These are phyloP conservation scores for Leptinotarsa lineolata DNA, from an alignment of 1,140 invertebrate species.

Conservation along the genomic window DNA sequence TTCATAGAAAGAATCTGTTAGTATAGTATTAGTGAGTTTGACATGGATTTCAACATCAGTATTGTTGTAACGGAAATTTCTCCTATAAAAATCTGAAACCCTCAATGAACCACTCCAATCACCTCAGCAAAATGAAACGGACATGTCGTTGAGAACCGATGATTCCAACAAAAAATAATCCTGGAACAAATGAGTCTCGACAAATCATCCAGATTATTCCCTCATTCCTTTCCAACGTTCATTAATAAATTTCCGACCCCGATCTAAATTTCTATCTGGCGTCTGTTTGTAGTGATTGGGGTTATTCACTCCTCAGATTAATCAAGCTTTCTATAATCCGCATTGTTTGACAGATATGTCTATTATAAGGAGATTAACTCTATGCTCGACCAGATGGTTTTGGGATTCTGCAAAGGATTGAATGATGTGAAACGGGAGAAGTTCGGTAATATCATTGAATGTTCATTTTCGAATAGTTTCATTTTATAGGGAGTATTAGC, in stretches of 20 bases:
- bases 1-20: no score
- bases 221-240: not conserved
- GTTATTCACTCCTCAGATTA: conserved; percentile 2
- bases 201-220: conserved; percentile 13
- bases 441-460: no score
- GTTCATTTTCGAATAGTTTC: no score
- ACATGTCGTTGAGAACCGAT: not conserved
- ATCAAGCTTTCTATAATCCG: not conserved
- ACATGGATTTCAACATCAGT: no score
- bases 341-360: conserved; percentile 8
- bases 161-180: not conserved
- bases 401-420: not conserved
- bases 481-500: no score
- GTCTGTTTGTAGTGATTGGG: conserved; percentile 2
- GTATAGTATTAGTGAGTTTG: no score
- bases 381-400: not conserved
- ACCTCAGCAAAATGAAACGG: not conserved
- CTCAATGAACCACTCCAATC: not conserved
- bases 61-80: no score
- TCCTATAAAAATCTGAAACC: no score
- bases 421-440: not conserved
- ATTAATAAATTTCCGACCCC: conserved; percentile 9
- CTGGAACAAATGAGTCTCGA: not conserved
- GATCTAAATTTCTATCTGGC: not conserved
- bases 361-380: conserved; percentile 8